Conservation (phyloP, 2,113 vertebrate genomes). For the Clarias gariepinus region DNA sequence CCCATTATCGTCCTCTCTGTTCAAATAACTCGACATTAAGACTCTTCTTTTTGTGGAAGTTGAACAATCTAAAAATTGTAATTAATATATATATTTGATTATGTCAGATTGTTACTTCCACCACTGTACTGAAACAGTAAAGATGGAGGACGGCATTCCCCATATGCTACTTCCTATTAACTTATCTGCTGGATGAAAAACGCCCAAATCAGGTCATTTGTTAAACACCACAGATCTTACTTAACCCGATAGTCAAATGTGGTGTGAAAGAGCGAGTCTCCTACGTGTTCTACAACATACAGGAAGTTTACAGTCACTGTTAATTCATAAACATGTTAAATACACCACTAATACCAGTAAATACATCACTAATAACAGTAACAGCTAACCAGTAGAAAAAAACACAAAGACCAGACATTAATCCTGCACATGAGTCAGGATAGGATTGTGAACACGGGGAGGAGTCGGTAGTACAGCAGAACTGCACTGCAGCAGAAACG, state of each 20-base stretch:
- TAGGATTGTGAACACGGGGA: background rate
- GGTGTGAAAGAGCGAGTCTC: background rate
- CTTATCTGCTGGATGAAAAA: background rate
- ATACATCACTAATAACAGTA: background rate
- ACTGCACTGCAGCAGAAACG: background rate
- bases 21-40: background rate
- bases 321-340: background rate
- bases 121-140: background rate
- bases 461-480: background rate
- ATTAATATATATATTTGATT: background rate
- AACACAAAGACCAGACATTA: background rate
- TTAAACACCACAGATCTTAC: background rate
- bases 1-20: background rate
- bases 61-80: background rate
- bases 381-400: background rate
- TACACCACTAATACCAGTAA: background rate
- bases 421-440: background rate
- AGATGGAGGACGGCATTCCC: too few species aligned
- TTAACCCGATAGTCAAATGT: background rate
- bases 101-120: background rate
- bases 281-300: background rate
- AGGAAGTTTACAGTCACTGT: background rate
- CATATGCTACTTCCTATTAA: background rate
- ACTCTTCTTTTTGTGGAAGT: background rate
- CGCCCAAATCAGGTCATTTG: background rate